phyloP scores from a whole-genome alignment of 2,797 vertebrate genomes.

The Pseudomugil tenellus region DNA sequence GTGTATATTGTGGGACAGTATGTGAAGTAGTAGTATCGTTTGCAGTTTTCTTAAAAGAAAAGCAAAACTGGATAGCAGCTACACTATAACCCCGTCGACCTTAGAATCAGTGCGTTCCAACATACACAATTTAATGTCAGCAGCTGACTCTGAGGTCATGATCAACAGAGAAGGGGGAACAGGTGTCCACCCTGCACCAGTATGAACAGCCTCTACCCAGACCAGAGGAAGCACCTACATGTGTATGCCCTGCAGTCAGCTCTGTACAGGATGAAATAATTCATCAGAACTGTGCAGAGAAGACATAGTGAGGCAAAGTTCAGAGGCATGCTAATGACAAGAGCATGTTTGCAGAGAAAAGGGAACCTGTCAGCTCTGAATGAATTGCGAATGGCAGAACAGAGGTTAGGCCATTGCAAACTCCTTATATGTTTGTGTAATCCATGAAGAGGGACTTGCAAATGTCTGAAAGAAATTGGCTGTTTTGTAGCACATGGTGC shows the following conservation, averaged over 20 bases:
- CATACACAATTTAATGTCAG: conserved; percentile 68
- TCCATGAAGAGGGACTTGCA: conserved; percentile 48
- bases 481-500: conserved; percentile 57
- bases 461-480: conserved; percentile 63
- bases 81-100: conserved; percentile 19
- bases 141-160: conserved; percentile 68
- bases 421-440: conserved; percentile 57
- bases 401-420: conserved; percentile 62
- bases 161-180: conserved; percentile 68
- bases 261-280: conserved; percentile 77
- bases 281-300: conserved; percentile 77
- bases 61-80: conserved; percentile 14
- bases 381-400: conserved; percentile 68
- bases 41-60: neutral
- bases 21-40: neutral
- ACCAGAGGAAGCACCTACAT: conserved; percentile 82
- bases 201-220: conserved; percentile 70
- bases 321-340: conserved; percentile 83
- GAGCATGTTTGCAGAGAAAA: conserved; percentile 68
- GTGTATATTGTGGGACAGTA: neutral
- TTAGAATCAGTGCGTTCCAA: conserved; percentile 52
- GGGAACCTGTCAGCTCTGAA: conserved; percentile 64
- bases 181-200: conserved; percentile 82
- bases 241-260: conserved; percentile 83
- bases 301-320: conserved; percentile 76